A percentile compares a stretch with the other conserved stretches of the same genome.
Evolutionary conservation across 2,888 invertebrate species (phyloP).

Genomic region (Sinhomidia bicolor): DNA sequence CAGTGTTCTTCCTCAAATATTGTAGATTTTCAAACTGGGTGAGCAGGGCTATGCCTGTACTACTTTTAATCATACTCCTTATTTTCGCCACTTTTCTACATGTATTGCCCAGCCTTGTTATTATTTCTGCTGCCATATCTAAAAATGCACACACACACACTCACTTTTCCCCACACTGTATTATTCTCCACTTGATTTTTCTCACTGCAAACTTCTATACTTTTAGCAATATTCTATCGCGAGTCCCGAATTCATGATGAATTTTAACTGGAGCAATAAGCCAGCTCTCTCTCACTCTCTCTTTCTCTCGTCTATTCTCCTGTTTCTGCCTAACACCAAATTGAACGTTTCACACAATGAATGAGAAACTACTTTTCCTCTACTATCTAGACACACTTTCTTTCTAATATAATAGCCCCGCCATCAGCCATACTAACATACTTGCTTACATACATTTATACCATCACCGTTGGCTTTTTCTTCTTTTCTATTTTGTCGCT

Average conservation of each 20-base stretch:
- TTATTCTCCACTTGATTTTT: background rate
- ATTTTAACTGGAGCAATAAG: constrained; percentile 66
- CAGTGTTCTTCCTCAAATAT: no score
- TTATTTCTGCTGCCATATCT: background rate
- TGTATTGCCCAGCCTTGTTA: no score
- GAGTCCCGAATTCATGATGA: constrained; percentile 60
- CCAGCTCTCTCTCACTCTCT: constrained; percentile 30
- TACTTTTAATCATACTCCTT: no score
- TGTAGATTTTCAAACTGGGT: no score
- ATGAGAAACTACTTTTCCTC: constrained; percentile 58
- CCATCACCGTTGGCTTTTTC: constrained; percentile 45
- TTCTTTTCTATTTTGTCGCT: constrained; percentile 37
- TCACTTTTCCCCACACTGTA: background rate
- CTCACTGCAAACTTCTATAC: background rate
- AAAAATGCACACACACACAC: background rate
- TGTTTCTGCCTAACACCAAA: constrained; percentile 50
- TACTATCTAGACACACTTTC: constrained; percentile 9
- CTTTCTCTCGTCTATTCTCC: background rate
- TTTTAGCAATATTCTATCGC: constrained; percentile 29
- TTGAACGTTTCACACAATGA: constrained; percentile 67
- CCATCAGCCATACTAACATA: background rate
- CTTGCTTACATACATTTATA: no score
- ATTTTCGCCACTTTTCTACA: background rate
- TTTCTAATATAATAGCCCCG: constrained; percentile 1
- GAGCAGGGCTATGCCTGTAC: no score